phyloP scores from a whole-genome alignment of 1,140 invertebrate species.

The Polypedilum vanderplanki region DNA sequence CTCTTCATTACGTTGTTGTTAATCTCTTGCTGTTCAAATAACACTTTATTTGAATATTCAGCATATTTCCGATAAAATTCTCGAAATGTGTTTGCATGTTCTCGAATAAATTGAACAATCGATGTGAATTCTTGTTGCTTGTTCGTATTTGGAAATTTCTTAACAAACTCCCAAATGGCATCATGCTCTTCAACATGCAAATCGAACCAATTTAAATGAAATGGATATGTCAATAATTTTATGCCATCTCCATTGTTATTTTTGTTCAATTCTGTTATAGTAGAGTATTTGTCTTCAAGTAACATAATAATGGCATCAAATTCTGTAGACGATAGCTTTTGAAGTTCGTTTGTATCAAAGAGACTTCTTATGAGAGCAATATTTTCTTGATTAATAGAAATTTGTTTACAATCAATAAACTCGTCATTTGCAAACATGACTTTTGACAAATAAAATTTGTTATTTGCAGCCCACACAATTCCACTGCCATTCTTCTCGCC shows the following conservation, averaged over 20 bases:
- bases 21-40: background rate
- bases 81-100: background rate
- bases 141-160: background rate
- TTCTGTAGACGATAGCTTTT: background rate
- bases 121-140: background rate
- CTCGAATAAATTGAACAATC: background rate
- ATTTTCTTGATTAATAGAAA: background rate
- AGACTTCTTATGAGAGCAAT: background rate
- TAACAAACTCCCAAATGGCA: background rate
- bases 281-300: background rate
- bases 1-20: background rate
- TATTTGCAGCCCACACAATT: background rate
- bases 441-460: background rate
- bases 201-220: background rate
- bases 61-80: background rate
- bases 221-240: background rate
- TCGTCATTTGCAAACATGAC: background rate
- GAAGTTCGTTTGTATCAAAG: background rate
- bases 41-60: background rate
- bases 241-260: background rate
- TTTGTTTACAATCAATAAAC: background rate
- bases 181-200: background rate
- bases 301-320: background rate
- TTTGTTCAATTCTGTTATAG: background rate
- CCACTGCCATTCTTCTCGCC: background rate